A percentile compares a stretch with the other conserved stretches of the same genome.
phyloP scores from a whole-genome alignment of 2,888 invertebrate genomes.

The Tholera decimalis region DNA sequence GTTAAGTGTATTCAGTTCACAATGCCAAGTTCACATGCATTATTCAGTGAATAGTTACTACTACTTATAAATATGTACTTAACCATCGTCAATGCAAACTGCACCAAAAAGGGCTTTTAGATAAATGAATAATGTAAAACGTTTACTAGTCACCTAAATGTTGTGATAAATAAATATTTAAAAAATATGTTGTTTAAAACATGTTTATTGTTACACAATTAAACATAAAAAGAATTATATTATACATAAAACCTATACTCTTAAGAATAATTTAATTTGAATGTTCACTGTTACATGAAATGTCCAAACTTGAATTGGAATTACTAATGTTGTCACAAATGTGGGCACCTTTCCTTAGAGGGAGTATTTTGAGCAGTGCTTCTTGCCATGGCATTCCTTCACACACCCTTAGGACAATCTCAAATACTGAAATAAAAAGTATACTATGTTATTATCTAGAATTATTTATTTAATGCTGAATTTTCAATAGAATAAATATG shows the following conservation, averaged over 20 bases:
- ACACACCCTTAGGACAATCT: slow-evolving; percentile 94
- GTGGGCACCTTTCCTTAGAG: slow-evolving; percentile 94
- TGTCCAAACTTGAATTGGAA: slow-evolving; percentile 73
- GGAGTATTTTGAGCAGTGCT: slow-evolving; percentile 94
- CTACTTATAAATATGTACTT: no score
- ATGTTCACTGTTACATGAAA: slow-evolving; percentile 73
- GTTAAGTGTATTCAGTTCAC: no score
- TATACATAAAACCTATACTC: slow-evolving; percentile 30
- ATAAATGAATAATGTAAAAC: slow-evolving; percentile 1
- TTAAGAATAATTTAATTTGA: slow-evolving; percentile 55
- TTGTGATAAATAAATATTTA: slow-evolving; percentile 7
- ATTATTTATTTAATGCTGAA: neutral
- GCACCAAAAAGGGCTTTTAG: neutral
- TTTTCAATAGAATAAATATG: neutral
- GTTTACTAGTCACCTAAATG: slow-evolving; percentile 7
- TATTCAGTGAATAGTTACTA: neutral
- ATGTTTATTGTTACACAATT: slow-evolving; percentile 46
- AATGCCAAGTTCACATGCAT: no score
- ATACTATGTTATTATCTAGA: slow-evolving; percentile 21
- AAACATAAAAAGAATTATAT: slow-evolving; percentile 46
- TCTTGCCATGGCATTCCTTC: slow-evolving; percentile 96
- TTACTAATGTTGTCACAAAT: slow-evolving; percentile 77
- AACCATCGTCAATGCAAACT: no score
- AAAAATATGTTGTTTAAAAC: slow-evolving; percentile 33
- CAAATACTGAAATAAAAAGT: slow-evolving; percentile 93